Conservation (phyloP, 2,113 vertebrate species). For the Rattus rattus region DNA sequence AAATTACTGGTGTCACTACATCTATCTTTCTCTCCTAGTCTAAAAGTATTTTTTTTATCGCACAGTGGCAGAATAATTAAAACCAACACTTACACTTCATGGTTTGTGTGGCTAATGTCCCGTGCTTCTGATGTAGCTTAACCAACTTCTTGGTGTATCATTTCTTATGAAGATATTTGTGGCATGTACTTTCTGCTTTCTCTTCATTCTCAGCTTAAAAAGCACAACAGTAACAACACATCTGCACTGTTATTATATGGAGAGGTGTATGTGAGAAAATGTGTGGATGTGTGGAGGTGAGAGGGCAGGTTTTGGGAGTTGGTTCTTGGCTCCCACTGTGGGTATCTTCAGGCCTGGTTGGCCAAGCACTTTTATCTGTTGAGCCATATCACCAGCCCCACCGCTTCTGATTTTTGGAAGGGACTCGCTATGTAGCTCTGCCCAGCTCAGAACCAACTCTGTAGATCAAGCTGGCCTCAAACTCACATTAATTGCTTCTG, state of each 20-base stretch:
- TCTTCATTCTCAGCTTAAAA: not conserved
- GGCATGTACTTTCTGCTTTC: not conserved
- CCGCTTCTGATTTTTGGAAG: not conserved
- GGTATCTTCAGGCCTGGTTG: too few species aligned
- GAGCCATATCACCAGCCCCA: not conserved
- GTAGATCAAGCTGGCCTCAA: not conserved
- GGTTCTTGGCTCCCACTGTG: not conserved
- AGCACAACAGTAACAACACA: not conserved
- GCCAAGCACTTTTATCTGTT: not conserved
- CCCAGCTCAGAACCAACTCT: not conserved
- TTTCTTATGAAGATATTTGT: not conserved
- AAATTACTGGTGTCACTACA: not conserved
- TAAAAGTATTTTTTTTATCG: not conserved
- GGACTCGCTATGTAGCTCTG: not conserved
- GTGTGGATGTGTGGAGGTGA: not conserved
- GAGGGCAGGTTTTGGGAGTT: not conserved
- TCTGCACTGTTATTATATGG: not conserved
- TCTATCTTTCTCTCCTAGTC: not conserved
- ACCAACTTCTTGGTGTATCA: not conserved
- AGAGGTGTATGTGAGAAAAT: too few species aligned
- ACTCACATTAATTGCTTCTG: not conserved
- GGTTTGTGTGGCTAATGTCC: not conserved
- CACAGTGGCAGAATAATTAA: not conserved
- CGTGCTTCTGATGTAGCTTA: not conserved
- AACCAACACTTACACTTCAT: not conserved